These are phyloP conservation scores for Elegia similella DNA, from an alignment of 2,888 invertebrate genomes.

Conservation along the genomic window DNA sequence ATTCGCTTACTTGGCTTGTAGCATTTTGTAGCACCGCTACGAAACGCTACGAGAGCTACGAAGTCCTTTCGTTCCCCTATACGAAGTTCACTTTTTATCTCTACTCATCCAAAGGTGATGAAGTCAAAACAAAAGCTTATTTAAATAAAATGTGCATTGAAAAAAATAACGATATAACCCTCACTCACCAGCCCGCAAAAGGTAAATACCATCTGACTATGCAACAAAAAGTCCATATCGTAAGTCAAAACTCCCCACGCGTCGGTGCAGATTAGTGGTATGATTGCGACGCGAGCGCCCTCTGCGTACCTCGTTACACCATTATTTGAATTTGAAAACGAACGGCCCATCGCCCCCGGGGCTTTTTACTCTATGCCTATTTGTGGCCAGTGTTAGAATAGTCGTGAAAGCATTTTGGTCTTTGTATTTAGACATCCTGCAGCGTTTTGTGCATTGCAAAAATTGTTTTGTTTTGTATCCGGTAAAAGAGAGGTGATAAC, in stretches of 20 bases:
- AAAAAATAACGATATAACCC: conserved; percentile 1
- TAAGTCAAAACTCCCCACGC: conserved; percentile 22
- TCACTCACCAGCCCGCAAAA: conserved; percentile 1
- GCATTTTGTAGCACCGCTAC: not conserved
- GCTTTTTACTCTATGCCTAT: conserved; percentile 23
- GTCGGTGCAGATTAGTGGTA: conserved; percentile 28
- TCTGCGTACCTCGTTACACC: conserved; percentile 42
- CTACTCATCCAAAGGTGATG: not conserved
- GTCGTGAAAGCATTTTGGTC: conserved; percentile 16
- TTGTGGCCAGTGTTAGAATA: conserved; percentile 23
- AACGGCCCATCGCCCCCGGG: conserved; percentile 43
- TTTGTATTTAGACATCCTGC: conserved; percentile 13
- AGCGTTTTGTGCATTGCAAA: conserved; percentile 10
- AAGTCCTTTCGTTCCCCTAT: not conserved
- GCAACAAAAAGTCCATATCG: conserved; percentile 17
- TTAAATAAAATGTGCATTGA: conserved; percentile 17
- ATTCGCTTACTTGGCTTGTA: not conserved
- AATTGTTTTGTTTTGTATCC: conserved; percentile 3
- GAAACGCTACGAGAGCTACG: not conserved
- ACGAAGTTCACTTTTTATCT: not conserved
- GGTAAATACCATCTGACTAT: conserved; percentile 13
- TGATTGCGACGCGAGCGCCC: conserved; percentile 42
- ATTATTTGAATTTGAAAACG: conserved; percentile 50
- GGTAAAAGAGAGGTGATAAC: not conserved
- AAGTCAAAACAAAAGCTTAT: not conserved